phyloP scores from a whole-genome alignment of 2,888 invertebrate species.

The Chrysina gloriosa region DNA sequence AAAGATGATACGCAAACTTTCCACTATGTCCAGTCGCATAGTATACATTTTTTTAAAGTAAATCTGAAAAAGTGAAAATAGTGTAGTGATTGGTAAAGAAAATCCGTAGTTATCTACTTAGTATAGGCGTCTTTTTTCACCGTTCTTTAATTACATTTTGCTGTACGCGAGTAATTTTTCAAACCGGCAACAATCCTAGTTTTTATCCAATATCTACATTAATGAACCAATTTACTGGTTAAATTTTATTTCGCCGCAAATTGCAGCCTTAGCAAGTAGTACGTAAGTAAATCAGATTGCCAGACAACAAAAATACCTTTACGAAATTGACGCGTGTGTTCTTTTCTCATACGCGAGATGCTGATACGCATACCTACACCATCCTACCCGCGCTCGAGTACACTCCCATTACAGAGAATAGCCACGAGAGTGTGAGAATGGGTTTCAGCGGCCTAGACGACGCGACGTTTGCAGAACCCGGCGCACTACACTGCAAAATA shows the following conservation, averaged over 20 bases:
- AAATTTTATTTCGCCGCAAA: slow-evolving; percentile 17
- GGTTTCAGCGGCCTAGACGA: slow-evolving; percentile 13
- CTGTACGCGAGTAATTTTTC: not conserved
- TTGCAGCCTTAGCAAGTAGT: slow-evolving; percentile 11
- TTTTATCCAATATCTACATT: slow-evolving; percentile 3
- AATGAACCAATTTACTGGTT: slow-evolving; percentile 23
- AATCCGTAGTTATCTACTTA: not conserved
- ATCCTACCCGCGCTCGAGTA: not conserved
- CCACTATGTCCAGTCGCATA: too few species aligned
- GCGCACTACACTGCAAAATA: slow-evolving; percentile 28
- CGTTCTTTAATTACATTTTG: not conserved
- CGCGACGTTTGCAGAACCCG: slow-evolving; percentile 4
- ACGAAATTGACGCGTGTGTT: slow-evolving; percentile 31
- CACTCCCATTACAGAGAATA: slow-evolving; percentile 4
- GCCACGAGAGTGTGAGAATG: slow-evolving; percentile 33
- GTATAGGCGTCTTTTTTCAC: not conserved
- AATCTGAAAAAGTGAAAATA: too few species aligned
- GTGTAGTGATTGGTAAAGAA: too few species aligned
- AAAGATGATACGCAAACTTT: too few species aligned
- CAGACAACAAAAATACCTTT: slow-evolving; percentile 28
- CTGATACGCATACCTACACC: slow-evolving; percentile 9
- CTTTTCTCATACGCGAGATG: slow-evolving; percentile 23
- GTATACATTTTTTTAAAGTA: too few species aligned
- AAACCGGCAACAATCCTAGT: not conserved
- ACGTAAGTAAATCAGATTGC: slow-evolving; percentile 21